Base-by-base conservation (phyloP, 1,140 invertebrate genomes). In the Asbolus verrucosus region DNA sequence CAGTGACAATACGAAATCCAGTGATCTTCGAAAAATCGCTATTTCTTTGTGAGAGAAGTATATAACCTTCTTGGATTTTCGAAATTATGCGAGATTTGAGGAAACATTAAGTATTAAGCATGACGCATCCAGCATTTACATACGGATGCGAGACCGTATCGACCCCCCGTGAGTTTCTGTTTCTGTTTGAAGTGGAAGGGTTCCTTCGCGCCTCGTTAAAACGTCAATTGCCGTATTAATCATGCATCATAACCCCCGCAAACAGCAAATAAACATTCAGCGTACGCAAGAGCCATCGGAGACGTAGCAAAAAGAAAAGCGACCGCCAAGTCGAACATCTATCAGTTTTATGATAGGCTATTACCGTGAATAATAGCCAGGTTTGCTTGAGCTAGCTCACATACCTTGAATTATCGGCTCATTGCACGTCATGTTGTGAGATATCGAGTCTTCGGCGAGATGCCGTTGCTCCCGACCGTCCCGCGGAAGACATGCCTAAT, bases 281-380 rank as follows among this genome's bases (percentile, higher is more conserved):
- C 24, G 3, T 3, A 3, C 24, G 24, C 24, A 3, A 8, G 24
- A 3, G 24, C 24, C 3, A 27, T 4, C 8, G 3, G 8, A 3
- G 3, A 27, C 24, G 24, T 4, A 27, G 33, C 33, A 36, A 36
- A 36, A 36, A 36, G 33, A 6, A 11, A 4, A 36, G n/a, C n/a
- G 11, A 36, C 6, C 33, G 33, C 5, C 2, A 8, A 27, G 24
- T 27, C 6, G 33, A 14, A 59, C 50, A 59, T 59, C 60, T 36
- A 62, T 62, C 60, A 62, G 6, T 36, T 21, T 62, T 62, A 62
- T 62, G 60, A 62, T 19, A 11, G 33, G 33, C 61, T 63, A 63
- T 63, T 63, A 63, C 33, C 16, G 33, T 63, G 61, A 63, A 63
- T 63, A 63, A 63, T 63, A 36, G 27, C 33, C 39, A 63, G 33